phyloP scores from a whole-genome alignment of 2,888 invertebrate species.

The Nemotelus pantherinus region DNA sequence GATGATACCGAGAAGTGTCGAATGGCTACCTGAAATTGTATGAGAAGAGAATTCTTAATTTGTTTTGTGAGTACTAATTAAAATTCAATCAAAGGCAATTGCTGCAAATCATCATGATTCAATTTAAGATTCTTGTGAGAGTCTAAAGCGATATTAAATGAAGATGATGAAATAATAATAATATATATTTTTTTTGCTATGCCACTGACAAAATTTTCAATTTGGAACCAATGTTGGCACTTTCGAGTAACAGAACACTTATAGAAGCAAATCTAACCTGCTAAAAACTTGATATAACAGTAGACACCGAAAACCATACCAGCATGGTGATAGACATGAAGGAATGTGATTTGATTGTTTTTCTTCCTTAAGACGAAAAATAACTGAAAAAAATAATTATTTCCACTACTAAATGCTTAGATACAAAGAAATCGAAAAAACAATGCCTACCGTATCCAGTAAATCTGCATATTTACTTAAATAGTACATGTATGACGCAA shows the following conservation, averaged over 20 bases:
- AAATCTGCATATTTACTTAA: slow-evolving; percentile 38
- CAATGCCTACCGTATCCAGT: slow-evolving; percentile 32
- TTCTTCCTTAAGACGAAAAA: slow-evolving; percentile 87
- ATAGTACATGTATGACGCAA: slow-evolving; percentile 31
- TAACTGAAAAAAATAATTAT: slow-evolving; percentile 54
- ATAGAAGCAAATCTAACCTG: slow-evolving; percentile 65
- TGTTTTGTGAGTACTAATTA: not conserved
- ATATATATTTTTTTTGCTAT: no score
- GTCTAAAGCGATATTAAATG: no score
- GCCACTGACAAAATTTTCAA: no score
- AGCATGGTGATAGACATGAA: slow-evolving; percentile 87
- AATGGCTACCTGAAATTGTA: slow-evolving; percentile 71
- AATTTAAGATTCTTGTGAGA: no score
- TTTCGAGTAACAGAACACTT: no score
- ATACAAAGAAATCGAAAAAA: not conserved
- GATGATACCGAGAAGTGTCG: slow-evolving; percentile 74
- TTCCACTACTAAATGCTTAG: not conserved
- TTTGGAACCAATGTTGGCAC: no score
- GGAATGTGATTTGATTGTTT: slow-evolving; percentile 81
- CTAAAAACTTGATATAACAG: slow-evolving; percentile 67
- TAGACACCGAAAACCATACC: slow-evolving; percentile 80
- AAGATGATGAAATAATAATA: no score
- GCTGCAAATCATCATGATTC: no score
- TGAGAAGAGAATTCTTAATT: slow-evolving; percentile 62
- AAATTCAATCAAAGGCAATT: not conserved